phyloP scores from a whole-genome alignment of 2,113 vertebrate genomes.

The Melierax canorus region DNA sequence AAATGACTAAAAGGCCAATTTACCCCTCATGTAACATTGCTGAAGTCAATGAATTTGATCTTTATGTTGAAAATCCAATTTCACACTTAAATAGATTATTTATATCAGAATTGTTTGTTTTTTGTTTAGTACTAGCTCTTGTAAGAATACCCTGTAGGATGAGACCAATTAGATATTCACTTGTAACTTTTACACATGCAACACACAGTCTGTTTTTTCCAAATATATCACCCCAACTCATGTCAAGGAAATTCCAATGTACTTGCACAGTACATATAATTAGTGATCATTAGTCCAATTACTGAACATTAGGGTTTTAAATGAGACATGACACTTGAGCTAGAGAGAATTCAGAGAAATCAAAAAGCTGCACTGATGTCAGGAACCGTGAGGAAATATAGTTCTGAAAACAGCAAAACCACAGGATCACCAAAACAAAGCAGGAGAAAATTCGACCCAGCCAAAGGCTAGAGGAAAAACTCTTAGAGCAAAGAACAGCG shows the following conservation, averaged over 20 bases:
- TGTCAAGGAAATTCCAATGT: neutral
- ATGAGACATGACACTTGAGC: neutral
- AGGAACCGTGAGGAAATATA: neutral
- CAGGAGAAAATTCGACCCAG: neutral
- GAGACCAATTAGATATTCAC: neutral
- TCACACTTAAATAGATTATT: constrained; percentile 67
- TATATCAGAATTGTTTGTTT: constrained; percentile 40
- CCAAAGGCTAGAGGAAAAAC: neutral
- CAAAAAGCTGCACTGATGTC: neutral
- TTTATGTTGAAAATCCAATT: constrained; percentile 63
- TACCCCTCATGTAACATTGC: neutral
- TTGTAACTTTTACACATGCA: neutral
- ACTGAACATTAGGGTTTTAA: neutral
- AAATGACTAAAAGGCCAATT: constrained; percentile 56
- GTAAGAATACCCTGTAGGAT: constrained; percentile 3
- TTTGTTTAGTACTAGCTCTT: constrained; percentile 26
- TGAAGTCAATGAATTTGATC: constrained; percentile 60
- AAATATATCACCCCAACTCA: neutral
- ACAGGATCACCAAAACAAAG: neutral
- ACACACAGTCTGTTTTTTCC: neutral
- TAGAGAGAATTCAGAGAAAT: neutral
- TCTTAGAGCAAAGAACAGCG: neutral
- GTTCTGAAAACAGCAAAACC: neutral
- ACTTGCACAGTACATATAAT: neutral
- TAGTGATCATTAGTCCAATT: constrained; percentile 1